A percentile compares a stretch with the other conserved stretches of the same genome.
phyloP scores from a whole-genome alignment of 35 echinoderm and acorn worm genomes.

The Apostichopus parvimensis region DNA sequence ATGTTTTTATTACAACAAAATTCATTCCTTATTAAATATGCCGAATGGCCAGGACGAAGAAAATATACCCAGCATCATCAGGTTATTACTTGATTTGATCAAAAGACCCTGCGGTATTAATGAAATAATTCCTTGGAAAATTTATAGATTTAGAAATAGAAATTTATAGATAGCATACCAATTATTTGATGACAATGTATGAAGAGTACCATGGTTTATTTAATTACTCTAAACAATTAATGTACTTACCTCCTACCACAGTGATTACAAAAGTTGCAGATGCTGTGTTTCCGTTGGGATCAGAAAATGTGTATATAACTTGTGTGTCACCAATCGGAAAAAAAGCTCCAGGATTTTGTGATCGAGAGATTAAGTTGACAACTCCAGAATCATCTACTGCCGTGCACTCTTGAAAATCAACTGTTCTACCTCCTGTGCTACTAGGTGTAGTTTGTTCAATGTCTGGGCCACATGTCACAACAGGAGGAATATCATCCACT shows the following conservation, averaged over 20 bases:
- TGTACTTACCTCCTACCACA: not conserved
- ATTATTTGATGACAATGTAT: too few relatives aligned
- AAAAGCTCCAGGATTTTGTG: slow-evolving; percentile 35
- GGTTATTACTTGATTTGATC: too few relatives aligned
- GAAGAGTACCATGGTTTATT: too few relatives aligned
- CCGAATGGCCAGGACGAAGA: too few relatives aligned
- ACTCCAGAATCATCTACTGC: slow-evolving; percentile 46
- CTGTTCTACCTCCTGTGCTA: not conserved
- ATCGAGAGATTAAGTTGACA: slow-evolving; percentile 4
- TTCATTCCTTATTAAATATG: too few relatives aligned
- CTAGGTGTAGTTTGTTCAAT: not conserved
- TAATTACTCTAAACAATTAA: too few relatives aligned
- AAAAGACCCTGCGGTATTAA: too few relatives aligned
- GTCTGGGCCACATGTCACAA: not conserved
- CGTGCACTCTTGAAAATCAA: slow-evolving; percentile 31
- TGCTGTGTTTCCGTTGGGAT: slow-evolving; percentile 56
- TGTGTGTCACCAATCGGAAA: slow-evolving; percentile 24
- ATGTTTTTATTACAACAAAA: too few relatives aligned
- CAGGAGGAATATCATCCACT: slow-evolving; percentile 54
- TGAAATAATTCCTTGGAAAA: too few relatives aligned
- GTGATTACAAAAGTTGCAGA: not conserved
- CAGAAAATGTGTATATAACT: slow-evolving; percentile 57
- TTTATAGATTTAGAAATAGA: too few relatives aligned
- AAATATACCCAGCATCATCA: too few relatives aligned
- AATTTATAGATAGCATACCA: too few relatives aligned